phyloP scores from a whole-genome alignment of 1,140 invertebrate species.

The Pinna nobilis region DNA sequence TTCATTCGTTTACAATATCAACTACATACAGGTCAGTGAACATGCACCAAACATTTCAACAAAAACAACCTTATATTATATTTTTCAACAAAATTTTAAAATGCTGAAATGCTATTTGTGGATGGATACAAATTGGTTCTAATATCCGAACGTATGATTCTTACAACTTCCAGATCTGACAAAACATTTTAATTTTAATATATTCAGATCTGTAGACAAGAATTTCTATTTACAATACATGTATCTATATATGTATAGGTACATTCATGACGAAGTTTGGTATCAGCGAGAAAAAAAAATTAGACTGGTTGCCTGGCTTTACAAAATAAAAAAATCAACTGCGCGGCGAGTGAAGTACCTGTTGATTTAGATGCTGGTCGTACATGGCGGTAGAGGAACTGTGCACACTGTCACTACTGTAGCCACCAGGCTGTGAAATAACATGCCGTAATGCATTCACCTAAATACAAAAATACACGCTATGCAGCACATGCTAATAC shows the following conservation, averaged over 20 bases:
- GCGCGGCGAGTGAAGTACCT: slow-evolving; percentile 77
- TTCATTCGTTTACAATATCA: slow-evolving; percentile 10
- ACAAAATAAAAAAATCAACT: slow-evolving; percentile 30
- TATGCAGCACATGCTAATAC: slow-evolving; percentile 27
- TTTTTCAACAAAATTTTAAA: too few relatives aligned
- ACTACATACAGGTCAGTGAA: background rate
- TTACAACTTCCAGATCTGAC: too few relatives aligned
- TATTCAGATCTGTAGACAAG: too few relatives aligned
- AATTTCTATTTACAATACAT: too few relatives aligned
- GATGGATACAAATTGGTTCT: too few relatives aligned
- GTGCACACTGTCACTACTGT: slow-evolving; percentile 81
- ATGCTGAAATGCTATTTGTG: too few relatives aligned
- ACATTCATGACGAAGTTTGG: background rate
- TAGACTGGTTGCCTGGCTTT: background rate
- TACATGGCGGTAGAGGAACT: slow-evolving; percentile 83
- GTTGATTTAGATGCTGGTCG: slow-evolving; percentile 86
- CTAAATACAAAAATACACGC: slow-evolving; percentile 51
- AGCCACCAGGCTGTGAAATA: slow-evolving; percentile 78
- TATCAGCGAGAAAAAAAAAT: background rate
- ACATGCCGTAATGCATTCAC: slow-evolving; percentile 70
- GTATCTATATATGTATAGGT: background rate
- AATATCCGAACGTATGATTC: too few relatives aligned
- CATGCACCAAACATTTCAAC: background rate
- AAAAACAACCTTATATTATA: background rate
- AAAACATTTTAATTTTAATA: too few relatives aligned